phyloP scores from a whole-genome alignment of 2,113 vertebrate genomes.

The Coracopsis vasa region DNA sequence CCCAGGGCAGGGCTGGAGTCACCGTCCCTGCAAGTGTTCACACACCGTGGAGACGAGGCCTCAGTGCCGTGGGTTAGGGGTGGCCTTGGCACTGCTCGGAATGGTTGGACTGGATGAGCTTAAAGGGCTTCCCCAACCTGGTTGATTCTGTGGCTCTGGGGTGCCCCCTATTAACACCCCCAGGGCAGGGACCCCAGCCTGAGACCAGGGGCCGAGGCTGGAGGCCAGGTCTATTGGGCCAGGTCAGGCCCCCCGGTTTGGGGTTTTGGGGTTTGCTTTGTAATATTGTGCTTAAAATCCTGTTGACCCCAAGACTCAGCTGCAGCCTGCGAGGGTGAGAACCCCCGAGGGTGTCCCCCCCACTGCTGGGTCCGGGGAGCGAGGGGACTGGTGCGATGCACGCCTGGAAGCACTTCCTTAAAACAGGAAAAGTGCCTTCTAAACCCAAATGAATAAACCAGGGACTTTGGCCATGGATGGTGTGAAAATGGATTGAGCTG shows the following conservation, averaged over 20 bases:
- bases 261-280: neutral
- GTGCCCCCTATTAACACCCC: neutral
- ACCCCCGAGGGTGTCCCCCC: accelerated
- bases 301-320: no score
- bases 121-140: no score
- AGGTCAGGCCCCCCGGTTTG: neutral
- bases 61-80: no score
- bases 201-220: neutral
- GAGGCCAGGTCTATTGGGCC: no score
- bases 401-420: accelerated
- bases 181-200: accelerated
- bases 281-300: neutral
- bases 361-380: accelerated
- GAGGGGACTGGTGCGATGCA: accelerated
- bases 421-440: neutral
- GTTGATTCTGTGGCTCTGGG: no score
- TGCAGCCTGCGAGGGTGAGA: neutral
- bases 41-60: accelerated
- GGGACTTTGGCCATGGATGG: accelerated
- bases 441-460: neutral
- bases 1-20: no score
- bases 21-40: no score
- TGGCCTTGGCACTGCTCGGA: no score
- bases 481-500: neutral
- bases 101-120: no score